Percentiles rank a stretch among this genome's conserved stretches.
phyloP scores from a whole-genome alignment of 1,140 invertebrate genomes.

The Anastrepha ludens region DNA sequence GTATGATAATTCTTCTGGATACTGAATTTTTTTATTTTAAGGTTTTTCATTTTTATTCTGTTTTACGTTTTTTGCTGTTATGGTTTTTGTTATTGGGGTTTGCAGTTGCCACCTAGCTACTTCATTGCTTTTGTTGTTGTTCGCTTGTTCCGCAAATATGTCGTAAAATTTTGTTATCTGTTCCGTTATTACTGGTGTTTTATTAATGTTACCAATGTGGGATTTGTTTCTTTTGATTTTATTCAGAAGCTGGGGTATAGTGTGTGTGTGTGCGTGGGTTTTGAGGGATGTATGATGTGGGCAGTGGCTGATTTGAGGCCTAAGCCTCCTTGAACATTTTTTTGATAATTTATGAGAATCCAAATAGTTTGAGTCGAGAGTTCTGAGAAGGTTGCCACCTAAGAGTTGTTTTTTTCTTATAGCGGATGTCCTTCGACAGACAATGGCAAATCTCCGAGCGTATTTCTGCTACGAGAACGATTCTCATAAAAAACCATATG shows the following conservation, averaged over 20 bases:
- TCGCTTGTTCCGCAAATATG: constrained; percentile 38
- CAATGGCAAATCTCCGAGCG: too few species aligned
- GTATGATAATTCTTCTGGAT: constrained; percentile 34
- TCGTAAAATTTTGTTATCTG: constrained; percentile 56
- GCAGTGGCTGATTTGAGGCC: too few species aligned
- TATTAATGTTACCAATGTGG: constrained; percentile 32
- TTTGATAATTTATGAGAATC: too few species aligned
- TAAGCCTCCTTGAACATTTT: too few species aligned
- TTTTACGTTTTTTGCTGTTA: constrained; percentile 14
- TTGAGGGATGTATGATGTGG: too few species aligned
- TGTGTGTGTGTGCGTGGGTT: too few species aligned
- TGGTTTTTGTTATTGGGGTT: constrained; percentile 46
- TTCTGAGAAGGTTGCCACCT: too few species aligned
- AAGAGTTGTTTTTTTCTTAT: too few species aligned
- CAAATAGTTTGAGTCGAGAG: too few species aligned
- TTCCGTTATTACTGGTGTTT: constrained; percentile 46
- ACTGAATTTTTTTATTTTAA: not conserved
- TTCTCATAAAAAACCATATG: too few species aligned
- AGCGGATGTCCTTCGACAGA: too few species aligned
- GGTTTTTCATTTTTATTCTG: constrained; percentile 42
- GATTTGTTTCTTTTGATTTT: not conserved
- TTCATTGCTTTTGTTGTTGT: constrained; percentile 22
- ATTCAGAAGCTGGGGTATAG: not conserved
- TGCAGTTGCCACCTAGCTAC: not conserved
- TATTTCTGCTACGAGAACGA: too few species aligned